Evolutionary conservation across 2,113 vertebrate genomes (phyloP).

Genomic region (Aldabrachelys gigantea): DNA sequence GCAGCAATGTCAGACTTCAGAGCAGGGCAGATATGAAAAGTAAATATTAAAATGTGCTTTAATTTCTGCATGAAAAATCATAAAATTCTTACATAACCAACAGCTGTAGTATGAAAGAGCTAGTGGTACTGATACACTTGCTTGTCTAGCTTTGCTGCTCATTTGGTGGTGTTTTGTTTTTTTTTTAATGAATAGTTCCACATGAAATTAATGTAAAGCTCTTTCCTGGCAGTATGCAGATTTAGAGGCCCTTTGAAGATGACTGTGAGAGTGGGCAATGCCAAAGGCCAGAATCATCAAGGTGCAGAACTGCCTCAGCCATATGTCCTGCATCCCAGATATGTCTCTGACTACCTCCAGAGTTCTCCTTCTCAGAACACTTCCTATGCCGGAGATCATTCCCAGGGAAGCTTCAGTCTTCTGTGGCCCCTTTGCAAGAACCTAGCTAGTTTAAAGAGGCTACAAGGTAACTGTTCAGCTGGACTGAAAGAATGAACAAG

Average conservation of each 20-base stretch:
- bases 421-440: not conserved
- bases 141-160: not conserved
- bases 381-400: not conserved
- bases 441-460: not conserved
- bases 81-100: not conserved
- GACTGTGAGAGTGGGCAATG: not conserved
- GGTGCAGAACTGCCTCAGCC: not conserved
- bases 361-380: not conserved
- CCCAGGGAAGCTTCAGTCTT: not conserved
- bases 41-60: not conserved
- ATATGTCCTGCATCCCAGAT: not conserved
- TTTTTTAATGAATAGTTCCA: not conserved
- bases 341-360: not conserved
- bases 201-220: not conserved
- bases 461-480: not conserved
- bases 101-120: not conserved
- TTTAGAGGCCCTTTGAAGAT: not conserved
- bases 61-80: not conserved
- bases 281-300: not conserved
- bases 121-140: not conserved
- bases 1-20: slow-evolving; percentile 47
- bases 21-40: slow-evolving; percentile 46
- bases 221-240: not conserved
- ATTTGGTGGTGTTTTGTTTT: not conserved
- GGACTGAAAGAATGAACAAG: not conserved